Percentiles rank a stretch among this genome's conserved stretches.
Conservation (phyloP, 2,113 vertebrate genomes). For the Meleagris gallopavo region DNA sequence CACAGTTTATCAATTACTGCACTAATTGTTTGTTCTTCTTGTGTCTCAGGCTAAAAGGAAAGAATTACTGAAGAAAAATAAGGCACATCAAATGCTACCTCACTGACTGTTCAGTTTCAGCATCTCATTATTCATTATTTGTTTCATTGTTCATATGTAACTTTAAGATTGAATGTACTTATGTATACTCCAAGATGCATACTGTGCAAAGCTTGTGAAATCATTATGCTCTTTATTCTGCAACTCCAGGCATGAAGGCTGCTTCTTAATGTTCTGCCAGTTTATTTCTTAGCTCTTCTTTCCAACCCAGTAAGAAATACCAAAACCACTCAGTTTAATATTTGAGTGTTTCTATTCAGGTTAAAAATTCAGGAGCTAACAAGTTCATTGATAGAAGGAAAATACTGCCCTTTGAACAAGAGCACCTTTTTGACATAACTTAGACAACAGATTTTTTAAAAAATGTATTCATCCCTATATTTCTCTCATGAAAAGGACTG, state of each 20-base stretch:
- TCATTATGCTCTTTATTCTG: constrained; percentile 67
- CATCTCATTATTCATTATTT: constrained; percentile 81
- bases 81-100: constrained; percentile 77
- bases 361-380: not conserved
- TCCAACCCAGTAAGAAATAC: not conserved
- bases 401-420: not conserved
- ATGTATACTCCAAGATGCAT: constrained; percentile 67
- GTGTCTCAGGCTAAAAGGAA: constrained; percentile 78
- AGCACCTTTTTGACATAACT: not conserved
- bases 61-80: constrained; percentile 75
- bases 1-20: constrained; percentile 84
- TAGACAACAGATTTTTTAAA: not conserved
- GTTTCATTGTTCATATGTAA: constrained; percentile 77
- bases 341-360: not conserved
- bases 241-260: constrained; percentile 56
- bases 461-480: not conserved
- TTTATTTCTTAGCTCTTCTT: constrained; percentile 48
- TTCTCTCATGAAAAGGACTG: not conserved
- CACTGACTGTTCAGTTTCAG: constrained; percentile 77
- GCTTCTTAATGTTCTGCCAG: constrained; percentile 50
- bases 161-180: constrained; percentile 75
- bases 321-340: not conserved
- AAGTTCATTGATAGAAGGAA: not conserved
- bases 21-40: constrained; percentile 86
- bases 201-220: constrained; percentile 73